Percentiles rank a stretch among this genome's conserved stretches.
phyloP scores from a whole-genome alignment of 2,797 vertebrate species.

The Malacoraja senta region DNA sequence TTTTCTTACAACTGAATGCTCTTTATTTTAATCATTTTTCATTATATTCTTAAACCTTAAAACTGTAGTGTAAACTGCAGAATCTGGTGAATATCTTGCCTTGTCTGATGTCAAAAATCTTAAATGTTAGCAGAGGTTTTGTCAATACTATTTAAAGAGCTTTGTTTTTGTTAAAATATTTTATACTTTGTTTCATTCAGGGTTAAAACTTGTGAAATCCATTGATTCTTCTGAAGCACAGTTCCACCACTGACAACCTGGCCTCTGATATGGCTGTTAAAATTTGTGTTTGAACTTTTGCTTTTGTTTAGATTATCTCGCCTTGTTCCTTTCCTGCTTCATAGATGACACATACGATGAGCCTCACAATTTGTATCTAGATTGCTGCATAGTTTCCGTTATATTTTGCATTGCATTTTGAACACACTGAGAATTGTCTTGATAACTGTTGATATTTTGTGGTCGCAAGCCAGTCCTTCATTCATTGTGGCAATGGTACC shows the following conservation, averaged over 20 bases:
- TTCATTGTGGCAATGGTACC: neutral
- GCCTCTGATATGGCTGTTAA: neutral
- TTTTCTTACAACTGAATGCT: neutral
- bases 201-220: neutral
- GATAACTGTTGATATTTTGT: neutral
- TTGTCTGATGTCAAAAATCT: neutral
- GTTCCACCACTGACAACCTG: neutral
- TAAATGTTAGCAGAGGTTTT: neutral
- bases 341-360: too few species aligned
- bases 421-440: neutral
- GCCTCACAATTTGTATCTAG: neutral
- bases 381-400: too few species aligned
- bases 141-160: neutral
- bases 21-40: neutral
- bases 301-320: neutral
- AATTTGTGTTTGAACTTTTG: neutral
- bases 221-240: neutral
- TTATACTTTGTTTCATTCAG: neutral
- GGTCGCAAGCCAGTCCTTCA: neutral
- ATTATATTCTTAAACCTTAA: neutral
- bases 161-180: neutral
- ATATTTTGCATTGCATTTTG: neutral
- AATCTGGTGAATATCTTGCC: neutral
- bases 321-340: too few species aligned
- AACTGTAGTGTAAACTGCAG: neutral